A percentile compares a stretch with the other conserved stretches of the same genome.
These are phyloP conservation scores for Micronycteris hirsuta DNA, from an alignment of 2,113 vertebrate genomes.

Conservation along the genomic window DNA sequence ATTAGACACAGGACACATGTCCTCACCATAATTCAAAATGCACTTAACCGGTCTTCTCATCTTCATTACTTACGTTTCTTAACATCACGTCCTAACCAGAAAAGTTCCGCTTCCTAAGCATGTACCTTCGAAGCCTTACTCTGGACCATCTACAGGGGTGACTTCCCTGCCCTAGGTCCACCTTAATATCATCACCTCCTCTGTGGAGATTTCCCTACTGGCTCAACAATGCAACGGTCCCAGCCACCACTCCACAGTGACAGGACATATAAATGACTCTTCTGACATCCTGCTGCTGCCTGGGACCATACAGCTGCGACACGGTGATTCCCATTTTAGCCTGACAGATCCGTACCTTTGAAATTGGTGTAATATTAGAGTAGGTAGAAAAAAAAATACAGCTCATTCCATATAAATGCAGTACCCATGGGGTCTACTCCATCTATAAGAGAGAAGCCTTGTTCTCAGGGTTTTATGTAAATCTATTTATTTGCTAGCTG, in stretches of 20 bases:
- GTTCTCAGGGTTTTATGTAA: constrained; percentile 60
- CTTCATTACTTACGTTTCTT: background rate
- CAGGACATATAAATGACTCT: background rate
- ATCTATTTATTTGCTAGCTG: constrained; percentile 67
- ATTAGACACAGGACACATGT: background rate
- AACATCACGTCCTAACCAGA: background rate
- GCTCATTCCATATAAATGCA: background rate
- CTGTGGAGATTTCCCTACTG: background rate
- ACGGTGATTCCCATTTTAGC: background rate
- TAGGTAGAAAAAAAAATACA: background rate
- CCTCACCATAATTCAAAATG: no score
- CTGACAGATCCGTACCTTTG: background rate
- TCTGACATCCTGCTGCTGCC: background rate
- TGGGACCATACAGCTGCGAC: background rate
- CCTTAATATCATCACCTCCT: background rate
- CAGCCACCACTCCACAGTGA: background rate
- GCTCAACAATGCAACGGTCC: background rate
- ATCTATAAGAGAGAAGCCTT: background rate
- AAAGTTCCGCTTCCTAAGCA: background rate
- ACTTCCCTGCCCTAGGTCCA: background rate
- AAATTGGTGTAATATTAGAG: background rate
- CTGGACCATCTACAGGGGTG: background rate
- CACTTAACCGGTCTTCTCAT: background rate
- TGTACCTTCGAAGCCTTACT: background rate
- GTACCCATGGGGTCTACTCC: accelerated